These are phyloP conservation scores for Drosophila diplacantha DNA, from an alignment of 2,888 invertebrate genomes.

Conservation along the genomic window DNA sequence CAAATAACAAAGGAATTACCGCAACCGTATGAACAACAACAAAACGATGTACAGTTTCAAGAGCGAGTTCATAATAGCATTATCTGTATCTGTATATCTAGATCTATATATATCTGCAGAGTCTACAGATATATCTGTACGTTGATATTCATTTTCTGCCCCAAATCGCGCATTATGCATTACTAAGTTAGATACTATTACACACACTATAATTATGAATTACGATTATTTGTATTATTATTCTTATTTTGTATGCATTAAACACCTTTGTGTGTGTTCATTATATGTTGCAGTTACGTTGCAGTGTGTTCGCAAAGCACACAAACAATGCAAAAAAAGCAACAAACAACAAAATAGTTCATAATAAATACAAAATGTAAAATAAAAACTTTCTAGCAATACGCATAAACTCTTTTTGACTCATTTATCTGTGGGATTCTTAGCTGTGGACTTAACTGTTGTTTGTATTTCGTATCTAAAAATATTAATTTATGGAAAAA, in stretches of 20 bases:
- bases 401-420: slow-evolving; percentile 50
- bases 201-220: slow-evolving; percentile 43
- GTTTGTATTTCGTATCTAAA: too few species aligned
- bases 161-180: slow-evolving; percentile 61
- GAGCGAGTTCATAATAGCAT: slow-evolving; percentile 24
- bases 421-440: slow-evolving; percentile 51
- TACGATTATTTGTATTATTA: slow-evolving; percentile 65
- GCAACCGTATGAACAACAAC: slow-evolving; percentile 27
- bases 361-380: slow-evolving; percentile 65
- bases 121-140: slow-evolving; percentile 16
- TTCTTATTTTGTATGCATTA: slow-evolving; percentile 63
- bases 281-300: slow-evolving; percentile 61
- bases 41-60: slow-evolving; percentile 56
- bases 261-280: slow-evolving; percentile 61
- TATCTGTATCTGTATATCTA: slow-evolving; percentile 19
- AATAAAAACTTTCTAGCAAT: slow-evolving; percentile 65
- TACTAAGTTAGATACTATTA: slow-evolving; percentile 60
- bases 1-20: slow-evolving; percentile 22
- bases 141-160: slow-evolving; percentile 55
- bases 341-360: slow-evolving; percentile 45
- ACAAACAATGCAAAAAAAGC: slow-evolving; percentile 43
- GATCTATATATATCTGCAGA: slow-evolving; percentile 26
- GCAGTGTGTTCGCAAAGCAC: slow-evolving; percentile 49
- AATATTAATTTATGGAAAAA: too few species aligned
- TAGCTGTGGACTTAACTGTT: not conserved